phyloP scores from a whole-genome alignment of 2,797 vertebrate genomes.

The Dallia pectoralis region DNA sequence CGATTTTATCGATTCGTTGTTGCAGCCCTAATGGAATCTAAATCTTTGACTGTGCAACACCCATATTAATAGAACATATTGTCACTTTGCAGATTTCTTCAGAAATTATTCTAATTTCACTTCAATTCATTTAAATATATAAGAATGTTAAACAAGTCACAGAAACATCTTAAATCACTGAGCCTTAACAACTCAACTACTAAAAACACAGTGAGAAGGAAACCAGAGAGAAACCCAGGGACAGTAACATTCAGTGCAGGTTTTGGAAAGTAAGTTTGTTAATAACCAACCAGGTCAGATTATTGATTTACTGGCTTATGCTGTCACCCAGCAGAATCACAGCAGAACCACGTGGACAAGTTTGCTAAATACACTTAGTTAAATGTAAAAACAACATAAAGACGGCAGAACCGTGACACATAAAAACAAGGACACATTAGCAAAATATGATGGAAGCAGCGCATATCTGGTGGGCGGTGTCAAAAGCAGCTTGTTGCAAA shows the following conservation, averaged over 20 bases:
- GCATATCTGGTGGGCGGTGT: conserved; percentile 7
- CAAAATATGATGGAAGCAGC: neutral
- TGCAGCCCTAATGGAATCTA: no score
- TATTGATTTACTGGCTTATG: neutral
- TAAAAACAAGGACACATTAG: neutral
- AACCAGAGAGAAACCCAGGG: neutral
- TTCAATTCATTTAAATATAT: neutral
- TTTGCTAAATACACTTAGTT: neutral
- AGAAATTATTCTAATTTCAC: no score
- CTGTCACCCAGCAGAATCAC: neutral
- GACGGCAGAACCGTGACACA: neutral
- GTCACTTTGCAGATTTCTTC: neutral
- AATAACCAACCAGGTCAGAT: conserved; percentile 5
- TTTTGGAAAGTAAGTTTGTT: neutral
- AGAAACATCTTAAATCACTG: neutral
- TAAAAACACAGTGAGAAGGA: neutral
- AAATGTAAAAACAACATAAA: neutral
- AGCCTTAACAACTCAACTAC: neutral
- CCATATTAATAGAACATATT: no score
- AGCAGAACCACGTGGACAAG: neutral
- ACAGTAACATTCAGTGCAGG: neutral
- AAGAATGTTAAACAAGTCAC: neutral
- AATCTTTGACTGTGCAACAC: no score
- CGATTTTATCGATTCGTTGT: no score
- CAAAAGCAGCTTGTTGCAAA: conserved; percentile 4